Evolutionary conservation across 2,797 vertebrate species (phyloP), one percentile per base, ranked within the genome.

Genomic region (Melanotaenia maccullochi): DNA sequence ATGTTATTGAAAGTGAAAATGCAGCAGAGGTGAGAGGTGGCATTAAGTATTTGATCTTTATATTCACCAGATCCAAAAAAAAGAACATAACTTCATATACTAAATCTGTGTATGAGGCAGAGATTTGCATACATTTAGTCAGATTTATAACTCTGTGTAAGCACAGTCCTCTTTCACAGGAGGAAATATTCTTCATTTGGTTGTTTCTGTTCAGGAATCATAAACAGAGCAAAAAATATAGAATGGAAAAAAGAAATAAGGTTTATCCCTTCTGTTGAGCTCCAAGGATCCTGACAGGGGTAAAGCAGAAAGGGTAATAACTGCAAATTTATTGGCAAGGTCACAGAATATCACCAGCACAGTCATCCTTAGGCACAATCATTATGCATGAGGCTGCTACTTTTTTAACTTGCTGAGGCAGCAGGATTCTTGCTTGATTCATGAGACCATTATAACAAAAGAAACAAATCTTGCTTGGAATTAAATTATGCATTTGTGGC

Each of bases 351-450:
- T 22, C 32, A 18, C 56, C 57, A 4, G 56, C 20, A 25, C 18
- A 18, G 14, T 32, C 28, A 25, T 59, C 30, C 38, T 47, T 18
- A 24, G 20, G 28, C 36, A 44, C 40, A 33, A 40, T 25, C 54
- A 56, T 38, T 30, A 38, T 65, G 33, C 51, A 55, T 55, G 24
- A 33, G 55, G 35, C 51, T 13, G 16, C 44, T 25, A 16, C 36
- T 38, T 55, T 25, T 13, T 65, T 54, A 13, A 30, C 20, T 40
- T 25, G 36, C 35, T 38, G 9, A 38, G 20, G 35, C 35, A 40
- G 24, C 36, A 65, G 24, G 55, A 65, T 55, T 65, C 16, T 54
- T 40, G 8, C 3, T 12, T 55, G 36, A 65, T 52, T 52, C 49
- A 25, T 52, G 49, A 25, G 9, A 40, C 55, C 22, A 55, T 36